These are phyloP conservation scores for Limenitis camilla DNA, from an alignment of 2,888 invertebrate species.

Conservation along the genomic window DNA sequence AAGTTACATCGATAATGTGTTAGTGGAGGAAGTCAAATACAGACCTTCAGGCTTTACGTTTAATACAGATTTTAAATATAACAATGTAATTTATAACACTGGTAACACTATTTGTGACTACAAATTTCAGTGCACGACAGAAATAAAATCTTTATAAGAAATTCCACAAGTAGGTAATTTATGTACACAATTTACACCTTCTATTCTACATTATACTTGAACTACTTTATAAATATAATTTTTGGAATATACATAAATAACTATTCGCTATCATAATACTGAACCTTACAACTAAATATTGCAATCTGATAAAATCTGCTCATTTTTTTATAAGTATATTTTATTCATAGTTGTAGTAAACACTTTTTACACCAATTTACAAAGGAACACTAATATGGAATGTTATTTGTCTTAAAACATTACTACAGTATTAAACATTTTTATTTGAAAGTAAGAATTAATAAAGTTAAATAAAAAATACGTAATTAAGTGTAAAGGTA, in stretches of 20 bases:
- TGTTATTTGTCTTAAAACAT: slow-evolving; percentile 26
- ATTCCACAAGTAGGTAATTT: slow-evolving; percentile 25
- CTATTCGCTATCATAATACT: slow-evolving; percentile 67
- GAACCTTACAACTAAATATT: slow-evolving; percentile 69
- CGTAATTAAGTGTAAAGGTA: too few relatives aligned
- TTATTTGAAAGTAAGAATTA: neutral
- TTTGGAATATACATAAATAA: slow-evolving; percentile 66
- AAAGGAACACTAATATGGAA: slow-evolving; percentile 48
- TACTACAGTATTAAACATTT: neutral
- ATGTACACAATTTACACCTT: slow-evolving; percentile 59
- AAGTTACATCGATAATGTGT: too few relatives aligned
- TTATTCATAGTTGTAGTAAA: slow-evolving; percentile 38
- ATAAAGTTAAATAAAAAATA: neutral
- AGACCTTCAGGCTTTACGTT: too few relatives aligned
- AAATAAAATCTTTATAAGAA: slow-evolving; percentile 1
- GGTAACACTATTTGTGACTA: too few relatives aligned
- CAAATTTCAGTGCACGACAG: neutral
- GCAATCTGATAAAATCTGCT: slow-evolving; percentile 73
- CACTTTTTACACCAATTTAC: slow-evolving; percentile 64
- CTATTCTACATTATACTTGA: slow-evolving; percentile 22
- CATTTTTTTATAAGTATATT: slow-evolving; percentile 55
- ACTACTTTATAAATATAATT: slow-evolving; percentile 44
- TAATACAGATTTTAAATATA: too few relatives aligned
- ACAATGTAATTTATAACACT: too few relatives aligned
- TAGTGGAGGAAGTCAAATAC: too few relatives aligned